These are phyloP conservation scores for Cyclopterus lumpus DNA, from an alignment of 2,797 vertebrate species.

Conservation along the genomic window DNA sequence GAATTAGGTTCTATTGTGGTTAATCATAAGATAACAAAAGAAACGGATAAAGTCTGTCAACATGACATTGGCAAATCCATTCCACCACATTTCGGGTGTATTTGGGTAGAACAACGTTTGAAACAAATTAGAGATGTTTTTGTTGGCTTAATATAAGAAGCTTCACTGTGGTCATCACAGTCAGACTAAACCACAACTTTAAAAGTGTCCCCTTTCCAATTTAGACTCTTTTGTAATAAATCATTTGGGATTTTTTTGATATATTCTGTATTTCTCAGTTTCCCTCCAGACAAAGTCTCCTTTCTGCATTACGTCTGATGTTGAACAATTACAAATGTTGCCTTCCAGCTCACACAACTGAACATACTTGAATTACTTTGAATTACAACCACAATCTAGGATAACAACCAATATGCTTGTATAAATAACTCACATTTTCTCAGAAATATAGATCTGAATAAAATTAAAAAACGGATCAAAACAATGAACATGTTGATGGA, in stretches of 20 bases:
- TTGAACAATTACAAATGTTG: neutral
- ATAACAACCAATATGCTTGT: neutral
- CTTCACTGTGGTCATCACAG: neutral
- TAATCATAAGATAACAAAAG: constrained; percentile 13
- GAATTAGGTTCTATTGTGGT: constrained; percentile 20
- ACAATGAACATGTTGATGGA: neutral
- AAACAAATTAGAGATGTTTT: neutral
- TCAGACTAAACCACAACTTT: neutral
- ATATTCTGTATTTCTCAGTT: neutral
- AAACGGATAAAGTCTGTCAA: neutral
- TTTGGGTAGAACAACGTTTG: neutral
- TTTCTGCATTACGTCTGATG: constrained; percentile 1
- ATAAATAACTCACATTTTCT: neutral
- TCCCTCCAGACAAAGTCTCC: neutral
- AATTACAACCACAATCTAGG: neutral
- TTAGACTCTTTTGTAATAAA: neutral
- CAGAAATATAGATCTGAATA: neutral
- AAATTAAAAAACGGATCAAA: neutral
- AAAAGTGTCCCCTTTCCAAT: neutral
- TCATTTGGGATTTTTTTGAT: neutral
- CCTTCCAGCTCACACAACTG: neutral
- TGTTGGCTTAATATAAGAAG: neutral
- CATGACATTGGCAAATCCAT: neutral
- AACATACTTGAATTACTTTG: neutral
- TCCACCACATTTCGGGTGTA: neutral